Evolutionary conservation across 2,888 invertebrate genomes (phyloP).

Genomic region (Eilema griseolum): DNA sequence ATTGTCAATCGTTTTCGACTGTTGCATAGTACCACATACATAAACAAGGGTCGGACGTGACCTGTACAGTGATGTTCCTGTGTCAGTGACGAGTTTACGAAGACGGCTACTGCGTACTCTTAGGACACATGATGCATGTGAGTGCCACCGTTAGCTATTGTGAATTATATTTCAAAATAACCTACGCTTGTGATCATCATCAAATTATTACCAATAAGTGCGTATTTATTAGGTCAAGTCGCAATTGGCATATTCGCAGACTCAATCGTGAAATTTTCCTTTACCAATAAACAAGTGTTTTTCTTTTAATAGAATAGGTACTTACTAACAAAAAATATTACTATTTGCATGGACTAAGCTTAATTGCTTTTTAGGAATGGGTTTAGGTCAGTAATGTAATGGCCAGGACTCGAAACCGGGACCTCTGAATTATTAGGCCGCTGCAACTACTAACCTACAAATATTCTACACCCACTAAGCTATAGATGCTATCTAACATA

Average conservation of each 20-base stretch:
- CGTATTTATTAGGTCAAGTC: conserved; percentile 1
- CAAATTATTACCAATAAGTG: not conserved
- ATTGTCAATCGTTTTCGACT: conserved; percentile 23
- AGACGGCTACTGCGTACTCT: conserved; percentile 43
- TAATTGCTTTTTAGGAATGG: too few relatives aligned
- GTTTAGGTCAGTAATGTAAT: too few relatives aligned
- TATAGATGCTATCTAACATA: too few relatives aligned
- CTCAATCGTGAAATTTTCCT: not conserved
- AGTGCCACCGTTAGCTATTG: conserved; percentile 59
- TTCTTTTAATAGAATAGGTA: too few relatives aligned
- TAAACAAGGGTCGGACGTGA: conserved; percentile 71
- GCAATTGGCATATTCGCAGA: not conserved
- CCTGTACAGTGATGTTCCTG: conserved; percentile 72
- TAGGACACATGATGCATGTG: conserved; percentile 82
- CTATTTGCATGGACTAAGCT: too few relatives aligned
- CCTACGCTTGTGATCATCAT: conserved; percentile 4
- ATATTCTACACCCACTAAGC: too few relatives aligned
- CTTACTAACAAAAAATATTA: too few relatives aligned
- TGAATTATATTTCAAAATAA: not conserved
- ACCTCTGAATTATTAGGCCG: too few relatives aligned
- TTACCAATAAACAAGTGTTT: not conserved
- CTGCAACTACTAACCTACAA: too few relatives aligned
- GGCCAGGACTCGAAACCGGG: too few relatives aligned
- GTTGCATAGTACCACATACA: conserved; percentile 43
- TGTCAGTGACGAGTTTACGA: conserved; percentile 68